Evolutionary conservation across 2,797 vertebrate species (phyloP).

Genomic region (Malacoctenus gilli): DNA sequence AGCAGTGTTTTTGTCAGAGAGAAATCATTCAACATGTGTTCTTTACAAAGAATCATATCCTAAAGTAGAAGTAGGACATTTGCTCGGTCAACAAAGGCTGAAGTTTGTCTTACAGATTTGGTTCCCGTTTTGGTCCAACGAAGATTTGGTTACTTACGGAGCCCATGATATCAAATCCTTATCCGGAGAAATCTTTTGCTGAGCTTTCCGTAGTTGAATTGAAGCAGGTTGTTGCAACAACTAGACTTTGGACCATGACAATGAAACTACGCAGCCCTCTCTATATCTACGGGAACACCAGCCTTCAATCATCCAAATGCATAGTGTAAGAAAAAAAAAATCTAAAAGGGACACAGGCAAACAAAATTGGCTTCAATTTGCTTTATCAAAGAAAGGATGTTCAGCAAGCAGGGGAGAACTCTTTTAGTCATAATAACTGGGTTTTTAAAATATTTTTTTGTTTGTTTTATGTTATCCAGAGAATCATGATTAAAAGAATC

Average conservation of each 20-base stretch:
- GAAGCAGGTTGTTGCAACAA: slow-evolving; percentile 59
- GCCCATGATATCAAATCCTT: slow-evolving; percentile 42
- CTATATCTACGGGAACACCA: slow-evolving; percentile 13
- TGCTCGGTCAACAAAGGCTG: no score
- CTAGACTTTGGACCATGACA: slow-evolving; percentile 79
- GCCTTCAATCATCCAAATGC: slow-evolving; percentile 24
- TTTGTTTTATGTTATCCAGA: no score
- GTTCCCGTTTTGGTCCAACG: slow-evolving; percentile 7
- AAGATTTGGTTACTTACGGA: slow-evolving; percentile 49
- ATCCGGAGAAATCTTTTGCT: slow-evolving; percentile 46
- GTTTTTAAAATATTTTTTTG: no score
- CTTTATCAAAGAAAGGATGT: no score
- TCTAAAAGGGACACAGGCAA: no score
- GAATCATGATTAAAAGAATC: no score
- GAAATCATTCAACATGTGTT: not conserved
- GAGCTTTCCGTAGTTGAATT: slow-evolving; percentile 48
- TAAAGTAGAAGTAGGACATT: no score
- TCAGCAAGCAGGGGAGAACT: no score
- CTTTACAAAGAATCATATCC: not conserved
- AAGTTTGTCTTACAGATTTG: not conserved
- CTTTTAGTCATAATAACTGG: no score
- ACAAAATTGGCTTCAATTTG: no score
- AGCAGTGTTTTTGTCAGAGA: not conserved
- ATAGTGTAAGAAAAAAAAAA: not conserved
- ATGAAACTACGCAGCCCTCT: slow-evolving; percentile 37